A percentile compares a stretch with the other conserved stretches of the same genome.
These are phyloP conservation scores for Drosophila sordidula DNA, from an alignment of 2,888 invertebrate species.

Conservation along the genomic window DNA sequence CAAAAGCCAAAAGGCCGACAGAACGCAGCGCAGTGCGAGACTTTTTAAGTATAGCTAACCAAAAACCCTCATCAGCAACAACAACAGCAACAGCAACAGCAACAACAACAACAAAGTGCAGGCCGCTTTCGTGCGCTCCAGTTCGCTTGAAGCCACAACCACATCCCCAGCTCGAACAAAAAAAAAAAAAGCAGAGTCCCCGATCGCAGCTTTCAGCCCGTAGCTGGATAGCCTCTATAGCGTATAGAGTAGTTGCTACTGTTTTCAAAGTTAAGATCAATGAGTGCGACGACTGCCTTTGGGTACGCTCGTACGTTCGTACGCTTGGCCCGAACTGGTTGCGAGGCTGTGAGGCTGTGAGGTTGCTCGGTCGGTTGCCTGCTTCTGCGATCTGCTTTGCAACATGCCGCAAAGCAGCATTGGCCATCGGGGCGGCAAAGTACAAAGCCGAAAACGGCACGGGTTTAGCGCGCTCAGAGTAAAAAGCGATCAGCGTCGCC, in stretches of 20 bases:
- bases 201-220: slow-evolving; percentile 23
- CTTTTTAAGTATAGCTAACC: slow-evolving; percentile 74
- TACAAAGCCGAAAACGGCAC: slow-evolving; percentile 84
- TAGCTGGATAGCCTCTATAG: slow-evolving; percentile 32
- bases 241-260: slow-evolving; percentile 70
- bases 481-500: slow-evolving; percentile 78
- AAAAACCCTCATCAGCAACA: slow-evolving; percentile 69
- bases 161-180: slow-evolving; percentile 16
- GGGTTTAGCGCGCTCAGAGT: slow-evolving; percentile 84
- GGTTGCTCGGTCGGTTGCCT: slow-evolving; percentile 20
- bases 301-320: slow-evolving; percentile 38
- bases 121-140: slow-evolving; percentile 75
- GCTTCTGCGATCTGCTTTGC: slow-evolving; percentile 74
- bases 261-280: slow-evolving; percentile 83
- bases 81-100: slow-evolving; percentile 25
- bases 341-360: too few relatives aligned
- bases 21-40: slow-evolving; percentile 35
- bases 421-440: slow-evolving; percentile 72
- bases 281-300: slow-evolving; percentile 73
- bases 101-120: slow-evolving; percentile 76
- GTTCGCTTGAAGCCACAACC: slow-evolving; percentile 59
- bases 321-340: slow-evolving; percentile 40
- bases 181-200: slow-evolving; percentile 53
- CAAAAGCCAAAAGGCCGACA: slow-evolving; percentile 64
- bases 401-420: slow-evolving; percentile 81